Base-by-base conservation (phyloP, 1,140 invertebrate genomes). In the Maniola jurtina region DNA sequence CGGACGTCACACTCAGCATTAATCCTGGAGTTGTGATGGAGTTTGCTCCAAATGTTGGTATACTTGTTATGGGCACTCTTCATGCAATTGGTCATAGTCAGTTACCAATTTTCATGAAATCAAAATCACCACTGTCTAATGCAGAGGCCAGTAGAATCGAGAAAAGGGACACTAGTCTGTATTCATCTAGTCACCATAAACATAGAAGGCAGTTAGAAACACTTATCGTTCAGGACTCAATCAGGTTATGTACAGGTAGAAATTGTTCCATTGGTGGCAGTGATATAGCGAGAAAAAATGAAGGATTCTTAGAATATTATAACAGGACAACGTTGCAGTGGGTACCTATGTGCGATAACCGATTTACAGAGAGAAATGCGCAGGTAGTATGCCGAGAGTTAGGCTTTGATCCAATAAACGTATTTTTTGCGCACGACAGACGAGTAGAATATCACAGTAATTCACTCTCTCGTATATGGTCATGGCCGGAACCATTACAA, bases 31-130 rank as follows among this genome's bases (percentile, higher is more conserved):
- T 99, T 1, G 93, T 95, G 3, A 92, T 99, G 80, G 97, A 99
- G 90, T 99, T 99, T 88, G 95, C 95, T 55, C 98, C 98, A 3
- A 99, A 98, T 91, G 97, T 99, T 71, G 98, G 99, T 0, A 98
- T 99, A 68, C 91, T 99, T 9, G 98, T 99, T 6, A 91, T 99
- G 59, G 99, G 99, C 0, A 95, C 95, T 2, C 88, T 99, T n/a
- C 93, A 95, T 66, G 98, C 98, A 3, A 88, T 94, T 62, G 99
- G 99, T 0, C 93, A 93, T 38, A 92, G 93, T 61, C 95, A 95
- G 42, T 92, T 95, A 33, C 96, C 96, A 61, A 98, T 99, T 67
- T 84, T 94, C 14, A 97, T 99, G 95, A 93, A 93, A 78, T 97
- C 98, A 0, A 91, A 94, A 4, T 78, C 71, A 61, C 81, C 66